Conservation (phyloP, 1,140 invertebrate species). For the Leptopilina clavipes region DNA sequence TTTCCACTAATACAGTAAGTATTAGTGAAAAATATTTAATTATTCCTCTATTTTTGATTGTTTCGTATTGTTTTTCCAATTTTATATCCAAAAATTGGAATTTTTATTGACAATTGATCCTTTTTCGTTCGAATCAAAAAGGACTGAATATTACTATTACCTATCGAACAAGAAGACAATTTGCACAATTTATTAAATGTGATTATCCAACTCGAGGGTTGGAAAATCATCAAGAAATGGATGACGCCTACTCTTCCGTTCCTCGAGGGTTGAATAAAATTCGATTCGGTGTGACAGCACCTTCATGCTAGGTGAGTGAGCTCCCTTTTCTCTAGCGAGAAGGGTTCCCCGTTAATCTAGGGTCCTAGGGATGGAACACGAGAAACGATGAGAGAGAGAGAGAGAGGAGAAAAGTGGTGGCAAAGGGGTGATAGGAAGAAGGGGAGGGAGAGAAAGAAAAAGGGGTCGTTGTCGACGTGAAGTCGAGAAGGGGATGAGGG, state of each 20-base stretch:
- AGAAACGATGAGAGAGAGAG: slow-evolving; percentile 31
- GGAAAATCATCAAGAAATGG: slow-evolving; percentile 27
- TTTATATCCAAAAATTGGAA: too few relatives aligned
- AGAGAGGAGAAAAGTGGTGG: slow-evolving; percentile 24
- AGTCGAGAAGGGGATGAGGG: slow-evolving; percentile 27
- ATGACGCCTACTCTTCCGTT: slow-evolving; percentile 17
- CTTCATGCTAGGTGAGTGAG: slow-evolving; percentile 66
- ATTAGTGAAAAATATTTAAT: too few relatives aligned
- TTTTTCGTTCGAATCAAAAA: too few relatives aligned
- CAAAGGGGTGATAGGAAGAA: neutral
- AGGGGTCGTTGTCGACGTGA: slow-evolving; percentile 44
- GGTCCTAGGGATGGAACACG: slow-evolving; percentile 55
- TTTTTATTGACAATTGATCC: too few relatives aligned
- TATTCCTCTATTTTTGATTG: too few relatives aligned
- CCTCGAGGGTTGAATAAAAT: neutral
- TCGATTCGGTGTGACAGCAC: slow-evolving; percentile 61
- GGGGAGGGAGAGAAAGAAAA: slow-evolving; percentile 47
- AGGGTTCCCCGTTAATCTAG: slow-evolving; percentile 75
- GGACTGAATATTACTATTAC: neutral
- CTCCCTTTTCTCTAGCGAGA: slow-evolving; percentile 60
- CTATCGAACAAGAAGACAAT: neutral
- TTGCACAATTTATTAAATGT: neutral
- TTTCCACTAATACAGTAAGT: too few relatives aligned
- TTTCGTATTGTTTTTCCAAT: too few relatives aligned
- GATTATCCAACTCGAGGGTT: slow-evolving; percentile 23